Evolutionary conservation across 2,888 invertebrate species (phyloP), one percentile per base, ranked within the genome.

Genomic region (Strigamia crassipes): DNA sequence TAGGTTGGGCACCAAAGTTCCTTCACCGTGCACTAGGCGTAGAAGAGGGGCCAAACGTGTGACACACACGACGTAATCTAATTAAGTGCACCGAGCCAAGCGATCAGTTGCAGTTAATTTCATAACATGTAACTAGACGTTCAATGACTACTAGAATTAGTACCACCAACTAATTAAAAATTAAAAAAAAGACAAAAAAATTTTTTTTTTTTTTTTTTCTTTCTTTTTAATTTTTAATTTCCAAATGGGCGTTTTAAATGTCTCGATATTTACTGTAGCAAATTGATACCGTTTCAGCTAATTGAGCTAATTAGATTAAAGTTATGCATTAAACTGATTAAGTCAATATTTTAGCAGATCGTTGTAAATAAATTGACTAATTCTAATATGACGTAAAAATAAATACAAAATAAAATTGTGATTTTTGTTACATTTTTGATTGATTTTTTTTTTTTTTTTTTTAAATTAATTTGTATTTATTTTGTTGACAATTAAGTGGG

Each of bases 21-120:
- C 51, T 51, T 51, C 51, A 51, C 51, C n/a, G 51, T 51, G 51
- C 18, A 51, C 51, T 46, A 46, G 13, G 15, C 15, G 42, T 15
- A 8, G 15, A 46, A 46, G 42, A 46, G n/a, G n/a, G 18, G 18
- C 51, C 13, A n/a, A 51, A 51, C n/a, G 51, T 51, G 51, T 51
- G 51, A 51, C 51, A 51, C 51, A 51, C 51, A 51, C 51, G 51
- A 51, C 51, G 15, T 51, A 51, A 51, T 51, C 51, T 51, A 51
- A 51, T 51, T 51, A 51, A 51, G 51, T 51, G 15, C 42, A 10
- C 42, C 51, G 18, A 51, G 51, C 51, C 51, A 51, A 15, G 42
- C 42, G 42, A 46, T 46, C 42, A 46, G 42, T 46, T 46, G 15
- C 42, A 46, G 42, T 46, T 46, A 51, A n/a, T 51, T 51, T 51